A percentile compares a stretch with the other conserved stretches of the same genome.
Evolutionary conservation across 2,888 invertebrate species (phyloP).

Genomic region (Polyploca ridens): DNA sequence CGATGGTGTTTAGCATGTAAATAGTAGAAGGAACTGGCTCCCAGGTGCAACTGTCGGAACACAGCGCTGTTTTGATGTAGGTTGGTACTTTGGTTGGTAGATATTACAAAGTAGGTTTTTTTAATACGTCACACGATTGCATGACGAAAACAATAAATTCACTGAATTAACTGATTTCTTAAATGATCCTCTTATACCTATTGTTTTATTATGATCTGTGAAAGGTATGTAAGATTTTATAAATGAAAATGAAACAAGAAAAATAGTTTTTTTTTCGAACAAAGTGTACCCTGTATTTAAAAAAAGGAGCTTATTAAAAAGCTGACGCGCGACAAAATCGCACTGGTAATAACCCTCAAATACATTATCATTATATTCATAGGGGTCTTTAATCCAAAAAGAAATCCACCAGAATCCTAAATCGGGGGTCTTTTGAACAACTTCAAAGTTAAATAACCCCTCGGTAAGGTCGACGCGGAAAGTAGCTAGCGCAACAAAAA

Average conservation of each 20-base stretch:
- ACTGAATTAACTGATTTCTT: no score
- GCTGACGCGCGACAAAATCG: constrained; percentile 68
- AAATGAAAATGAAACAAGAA: constrained; percentile 7
- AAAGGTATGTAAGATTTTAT: no score
- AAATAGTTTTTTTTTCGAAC: constrained; percentile 19
- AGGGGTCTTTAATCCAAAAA: constrained; percentile 82
- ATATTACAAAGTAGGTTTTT: no score
- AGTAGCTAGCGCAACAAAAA: constrained; percentile 38
- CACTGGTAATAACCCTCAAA: constrained; percentile 63
- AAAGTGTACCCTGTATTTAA: constrained; percentile 21
- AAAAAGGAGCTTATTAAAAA: constrained; percentile 53
- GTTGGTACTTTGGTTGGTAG: no score
- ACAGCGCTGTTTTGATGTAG: no score
- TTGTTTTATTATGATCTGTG: constrained; percentile 6
- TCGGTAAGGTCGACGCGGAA: constrained; percentile 43
- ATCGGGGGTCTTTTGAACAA: constrained; percentile 82
- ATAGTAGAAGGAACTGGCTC: not conserved
- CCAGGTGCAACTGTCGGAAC: no score
- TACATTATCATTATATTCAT: constrained; percentile 83
- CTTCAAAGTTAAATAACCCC: constrained; percentile 83
- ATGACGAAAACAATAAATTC: no score
- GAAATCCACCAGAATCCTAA: constrained; percentile 82
- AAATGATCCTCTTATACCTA: not conserved
- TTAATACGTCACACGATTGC: no score
- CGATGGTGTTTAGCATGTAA: not conserved